These are phyloP conservation scores for Cottoperca gobio DNA, from an alignment of 2,797 vertebrate species.

Conservation along the genomic window DNA sequence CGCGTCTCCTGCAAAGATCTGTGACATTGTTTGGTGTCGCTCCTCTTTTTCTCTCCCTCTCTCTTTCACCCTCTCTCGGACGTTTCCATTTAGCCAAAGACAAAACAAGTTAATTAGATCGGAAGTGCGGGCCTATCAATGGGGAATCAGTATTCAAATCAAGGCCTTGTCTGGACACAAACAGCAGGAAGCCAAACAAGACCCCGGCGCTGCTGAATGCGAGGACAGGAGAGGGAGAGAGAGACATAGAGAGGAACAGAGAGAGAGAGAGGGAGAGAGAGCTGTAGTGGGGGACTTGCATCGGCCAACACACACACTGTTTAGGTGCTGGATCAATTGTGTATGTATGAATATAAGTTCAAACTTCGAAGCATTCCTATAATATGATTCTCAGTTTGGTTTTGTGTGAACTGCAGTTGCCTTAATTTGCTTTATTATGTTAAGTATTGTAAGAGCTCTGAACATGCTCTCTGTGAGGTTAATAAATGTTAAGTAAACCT, in stretches of 20 bases:
- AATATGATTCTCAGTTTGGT: background rate
- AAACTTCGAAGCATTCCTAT: background rate
- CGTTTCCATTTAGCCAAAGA: slow-evolving; percentile 82
- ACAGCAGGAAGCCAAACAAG: slow-evolving; percentile 85
- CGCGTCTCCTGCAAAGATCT: slow-evolving; percentile 68
- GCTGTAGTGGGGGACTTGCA: slow-evolving; percentile 14
- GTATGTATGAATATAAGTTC: slow-evolving; percentile 12
- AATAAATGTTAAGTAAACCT: slow-evolving; percentile 52
- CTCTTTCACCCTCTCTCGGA: slow-evolving; percentile 69
- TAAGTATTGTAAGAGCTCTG: too few relatives aligned
- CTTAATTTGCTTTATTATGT: slow-evolving; percentile 8
- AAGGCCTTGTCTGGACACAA: slow-evolving; percentile 82
- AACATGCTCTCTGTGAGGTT: slow-evolving; percentile 17
- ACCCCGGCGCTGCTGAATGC: slow-evolving; percentile 69
- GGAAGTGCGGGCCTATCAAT: slow-evolving; percentile 84
- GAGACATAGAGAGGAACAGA: slow-evolving; percentile 22
- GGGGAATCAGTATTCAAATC: slow-evolving; percentile 85
- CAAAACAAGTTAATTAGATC: slow-evolving; percentile 88
- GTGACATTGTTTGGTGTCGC: slow-evolving; percentile 69
- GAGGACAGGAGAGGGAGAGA: slow-evolving; percentile 67
- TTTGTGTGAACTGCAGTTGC: background rate
- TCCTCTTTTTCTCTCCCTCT: slow-evolving; percentile 58
- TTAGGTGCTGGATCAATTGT: slow-evolving; percentile 9
- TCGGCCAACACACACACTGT: slow-evolving; percentile 11
- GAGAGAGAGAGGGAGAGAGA: slow-evolving; percentile 44